Percentiles rank a stretch among this genome's conserved stretches.
phyloP scores from a whole-genome alignment of 2,113 vertebrate species.

The Ciconia maguari region DNA sequence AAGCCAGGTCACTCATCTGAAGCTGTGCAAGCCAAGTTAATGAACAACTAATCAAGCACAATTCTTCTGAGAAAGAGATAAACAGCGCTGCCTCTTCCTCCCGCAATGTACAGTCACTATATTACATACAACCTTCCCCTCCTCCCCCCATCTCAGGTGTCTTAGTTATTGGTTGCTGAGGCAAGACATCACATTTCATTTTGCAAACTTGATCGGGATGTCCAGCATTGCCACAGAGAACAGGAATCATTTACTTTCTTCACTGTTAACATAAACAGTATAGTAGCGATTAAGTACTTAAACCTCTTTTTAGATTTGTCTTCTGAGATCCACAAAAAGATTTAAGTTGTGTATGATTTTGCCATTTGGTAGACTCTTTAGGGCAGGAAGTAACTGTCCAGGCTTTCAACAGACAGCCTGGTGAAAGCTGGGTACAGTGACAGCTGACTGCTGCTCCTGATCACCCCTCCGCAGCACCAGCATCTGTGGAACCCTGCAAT shows the following conservation, averaged over 20 bases:
- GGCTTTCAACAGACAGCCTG: background rate
- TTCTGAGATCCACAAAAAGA: background rate
- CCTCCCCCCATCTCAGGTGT: background rate
- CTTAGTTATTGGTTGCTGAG: background rate
- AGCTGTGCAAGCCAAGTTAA: background rate
- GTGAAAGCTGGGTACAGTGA: background rate
- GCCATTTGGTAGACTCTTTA: background rate
- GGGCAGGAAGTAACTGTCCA: background rate
- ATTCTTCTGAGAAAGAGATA: background rate
- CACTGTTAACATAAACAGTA: background rate
- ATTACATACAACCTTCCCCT: background rate
- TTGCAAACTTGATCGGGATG: background rate
- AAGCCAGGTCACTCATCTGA: background rate
- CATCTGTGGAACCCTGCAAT: background rate
- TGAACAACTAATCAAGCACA: background rate
- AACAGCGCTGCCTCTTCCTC: background rate
- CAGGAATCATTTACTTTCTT: background rate
- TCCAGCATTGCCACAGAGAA: background rate
- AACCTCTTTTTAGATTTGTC: background rate
- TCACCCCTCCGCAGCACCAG: background rate
- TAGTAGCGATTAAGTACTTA: background rate
- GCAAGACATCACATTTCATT: background rate
- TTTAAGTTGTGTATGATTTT: background rate
- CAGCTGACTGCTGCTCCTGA: fast-evolving
- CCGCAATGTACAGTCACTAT: background rate